Percentiles rank a stretch among this genome's conserved stretches.
phyloP scores from a whole-genome alignment of 1,140 invertebrate genomes.

The Phenacoccus solenopsis region DNA sequence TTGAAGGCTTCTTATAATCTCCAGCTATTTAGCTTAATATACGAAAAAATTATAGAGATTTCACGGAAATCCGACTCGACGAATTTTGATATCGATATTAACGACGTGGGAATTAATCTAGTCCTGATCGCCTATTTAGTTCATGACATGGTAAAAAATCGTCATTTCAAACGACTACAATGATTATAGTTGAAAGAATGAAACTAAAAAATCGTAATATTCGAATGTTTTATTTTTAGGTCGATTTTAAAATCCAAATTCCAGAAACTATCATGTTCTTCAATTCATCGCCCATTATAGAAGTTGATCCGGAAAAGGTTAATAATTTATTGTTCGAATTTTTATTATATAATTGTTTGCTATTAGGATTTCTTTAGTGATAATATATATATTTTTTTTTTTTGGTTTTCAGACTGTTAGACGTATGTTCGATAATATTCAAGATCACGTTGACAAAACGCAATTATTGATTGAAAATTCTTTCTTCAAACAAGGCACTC shows the following conservation, averaged over 20 bases:
- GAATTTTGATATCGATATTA: not conserved
- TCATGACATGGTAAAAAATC: slow-evolving; percentile 18
- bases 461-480: not conserved
- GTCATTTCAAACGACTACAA: too few species aligned
- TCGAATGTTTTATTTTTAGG: slow-evolving; percentile 24
- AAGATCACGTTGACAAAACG: not conserved
- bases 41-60: not conserved
- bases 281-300: slow-evolving; percentile 34
- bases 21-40: not conserved
- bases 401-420: not conserved
- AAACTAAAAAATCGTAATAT: too few species aligned
- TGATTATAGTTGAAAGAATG: too few species aligned
- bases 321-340: not conserved
- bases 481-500: not conserved
- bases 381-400: too few species aligned
- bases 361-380: too few species aligned
- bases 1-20: not conserved
- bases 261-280: slow-evolving; percentile 47
- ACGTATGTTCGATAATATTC: not conserved
- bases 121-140: not conserved
- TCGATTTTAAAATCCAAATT: slow-evolving; percentile 40
- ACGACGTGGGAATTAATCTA: slow-evolving; percentile 11
- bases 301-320: not conserved
- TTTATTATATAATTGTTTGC: too few species aligned
- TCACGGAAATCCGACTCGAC: not conserved